These are phyloP conservation scores for Drosophila tsacasi DNA, from an alignment of 1,140 invertebrate species.

Conservation along the genomic window DNA sequence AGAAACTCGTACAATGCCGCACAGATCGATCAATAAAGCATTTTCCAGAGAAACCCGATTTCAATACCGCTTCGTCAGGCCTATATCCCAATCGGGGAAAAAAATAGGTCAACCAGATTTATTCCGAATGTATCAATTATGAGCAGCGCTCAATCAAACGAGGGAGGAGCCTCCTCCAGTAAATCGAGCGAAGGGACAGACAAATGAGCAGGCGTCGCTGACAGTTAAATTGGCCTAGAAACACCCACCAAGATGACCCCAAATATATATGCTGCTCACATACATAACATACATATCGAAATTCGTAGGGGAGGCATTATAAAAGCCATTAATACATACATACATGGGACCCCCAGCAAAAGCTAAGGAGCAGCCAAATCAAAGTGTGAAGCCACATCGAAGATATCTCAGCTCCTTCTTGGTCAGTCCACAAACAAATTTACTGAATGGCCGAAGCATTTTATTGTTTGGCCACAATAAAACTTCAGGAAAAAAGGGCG, in stretches of 20 bases:
- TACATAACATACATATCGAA: constrained; percentile 11
- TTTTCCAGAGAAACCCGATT: constrained; percentile 41
- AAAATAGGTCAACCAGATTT: constrained; percentile 62
- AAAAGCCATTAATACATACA: constrained; percentile 77
- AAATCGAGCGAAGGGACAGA: constrained; percentile 36
- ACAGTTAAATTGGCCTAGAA: constrained; percentile 73
- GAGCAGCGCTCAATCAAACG: constrained; percentile 73
- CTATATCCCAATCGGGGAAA: constrained; percentile 35
- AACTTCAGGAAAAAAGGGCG: constrained; percentile 57
- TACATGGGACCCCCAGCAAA: constrained; percentile 12
- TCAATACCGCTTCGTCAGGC: constrained; percentile 36
- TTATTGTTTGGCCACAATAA: constrained; percentile 75
- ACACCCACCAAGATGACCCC: constrained; percentile 20
- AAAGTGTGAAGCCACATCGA: constrained; percentile 72
- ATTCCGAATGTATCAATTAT: constrained; percentile 71
- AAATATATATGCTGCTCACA: constrained; percentile 12
- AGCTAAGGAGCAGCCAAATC: constrained; percentile 52
- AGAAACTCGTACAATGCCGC: constrained; percentile 13
- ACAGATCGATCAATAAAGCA: constrained; percentile 55
- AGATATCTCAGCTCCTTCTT: constrained; percentile 11
- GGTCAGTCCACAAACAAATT: constrained; percentile 57
- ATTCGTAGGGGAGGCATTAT: constrained; percentile 67
- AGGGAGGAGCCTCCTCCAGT: constrained; percentile 7
- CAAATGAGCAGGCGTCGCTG: constrained; percentile 60
- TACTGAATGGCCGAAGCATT: constrained; percentile 63